Evolutionary conservation across 2,113 vertebrate species (phyloP).

Genomic region (Asarcornis scutulata): DNA sequence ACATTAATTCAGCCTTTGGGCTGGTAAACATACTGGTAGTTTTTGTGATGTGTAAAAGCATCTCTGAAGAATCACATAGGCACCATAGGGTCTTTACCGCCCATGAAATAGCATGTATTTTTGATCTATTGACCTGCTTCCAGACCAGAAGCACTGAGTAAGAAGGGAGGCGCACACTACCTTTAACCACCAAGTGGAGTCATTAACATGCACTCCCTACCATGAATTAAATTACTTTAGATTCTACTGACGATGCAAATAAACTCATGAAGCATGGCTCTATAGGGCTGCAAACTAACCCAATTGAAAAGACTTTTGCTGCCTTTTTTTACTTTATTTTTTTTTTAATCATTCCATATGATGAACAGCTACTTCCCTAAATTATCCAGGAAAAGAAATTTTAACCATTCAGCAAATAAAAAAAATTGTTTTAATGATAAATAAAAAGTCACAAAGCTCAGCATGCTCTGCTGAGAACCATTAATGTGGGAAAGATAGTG

Average conservation of each 20-base stretch:
- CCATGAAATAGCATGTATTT: neutral
- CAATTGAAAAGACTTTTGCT: slow-evolving; percentile 35
- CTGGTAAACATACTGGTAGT: rapidly evolving
- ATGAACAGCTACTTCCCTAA: slow-evolving; percentile 66
- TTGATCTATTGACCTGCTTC: slow-evolving; percentile 5
- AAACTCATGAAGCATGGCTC: slow-evolving; percentile 46
- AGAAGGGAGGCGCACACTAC: neutral
- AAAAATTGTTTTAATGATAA: slow-evolving; percentile 67
- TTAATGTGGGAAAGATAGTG: slow-evolving; percentile 36
- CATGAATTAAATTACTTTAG: slow-evolving; percentile 65
- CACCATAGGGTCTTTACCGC: neutral
- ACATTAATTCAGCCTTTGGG: neutral
- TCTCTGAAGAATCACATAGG: neutral
- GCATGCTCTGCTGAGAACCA: slow-evolving; percentile 59
- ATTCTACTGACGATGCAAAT: slow-evolving; percentile 64
- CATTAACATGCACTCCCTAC: slow-evolving; percentile 46
- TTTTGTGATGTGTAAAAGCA: neutral
- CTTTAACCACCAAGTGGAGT: slow-evolving; percentile 23
- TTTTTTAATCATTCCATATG: slow-evolving; percentile 54
- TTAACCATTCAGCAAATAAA: slow-evolving; percentile 63
- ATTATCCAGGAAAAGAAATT: slow-evolving; percentile 60
- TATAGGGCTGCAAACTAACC: slow-evolving; percentile 28
- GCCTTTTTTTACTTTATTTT: neutral
- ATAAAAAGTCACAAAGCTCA: slow-evolving; percentile 68
- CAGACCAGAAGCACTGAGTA: neutral